These are phyloP conservation scores for Idaea dimidiata DNA, from an alignment of 2,888 invertebrate genomes.

Conservation along the genomic window DNA sequence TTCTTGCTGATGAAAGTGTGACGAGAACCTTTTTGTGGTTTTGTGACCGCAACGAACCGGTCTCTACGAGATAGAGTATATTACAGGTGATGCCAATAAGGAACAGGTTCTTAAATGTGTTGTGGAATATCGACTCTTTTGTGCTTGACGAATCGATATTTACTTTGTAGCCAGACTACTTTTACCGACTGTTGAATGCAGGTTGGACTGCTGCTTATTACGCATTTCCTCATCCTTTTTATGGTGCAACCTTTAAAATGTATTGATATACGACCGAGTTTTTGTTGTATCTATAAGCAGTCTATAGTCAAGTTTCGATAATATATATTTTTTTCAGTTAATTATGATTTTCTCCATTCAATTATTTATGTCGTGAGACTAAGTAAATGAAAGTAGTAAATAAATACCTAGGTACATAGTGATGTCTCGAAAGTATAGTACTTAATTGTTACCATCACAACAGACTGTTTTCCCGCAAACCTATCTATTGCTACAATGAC, in stretches of 20 bases:
- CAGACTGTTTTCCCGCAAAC: not conserved
- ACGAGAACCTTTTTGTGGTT: constrained; percentile 56
- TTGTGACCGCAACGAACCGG: constrained; percentile 63
- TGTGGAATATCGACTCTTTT: constrained; percentile 48
- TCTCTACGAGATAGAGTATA: constrained; percentile 48
- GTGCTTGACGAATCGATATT: constrained; percentile 23
- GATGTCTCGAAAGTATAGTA: not conserved
- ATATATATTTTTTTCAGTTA: not conserved
- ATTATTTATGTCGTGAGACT: not conserved
- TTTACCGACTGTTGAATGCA: constrained; percentile 35
- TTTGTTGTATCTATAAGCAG: not conserved
- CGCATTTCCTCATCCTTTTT: not conserved
- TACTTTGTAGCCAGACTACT: constrained; percentile 38
- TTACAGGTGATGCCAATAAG: constrained; percentile 63
- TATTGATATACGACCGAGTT: not conserved
- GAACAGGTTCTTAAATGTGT: constrained; percentile 61
- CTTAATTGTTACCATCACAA: not conserved
- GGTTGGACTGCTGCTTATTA: not conserved
- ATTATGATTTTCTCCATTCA: not conserved
- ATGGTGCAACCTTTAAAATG: not conserved
- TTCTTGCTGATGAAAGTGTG: constrained; percentile 49
- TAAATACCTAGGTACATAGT: not conserved
- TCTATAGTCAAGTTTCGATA: not conserved
- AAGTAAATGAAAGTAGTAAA: not conserved
- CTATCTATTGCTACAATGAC: not conserved